Evolutionary conservation across 2,113 vertebrate species (phyloP), one percentile per base, ranked within the genome.

Genomic region (Argyrosomus japonicus): DNA sequence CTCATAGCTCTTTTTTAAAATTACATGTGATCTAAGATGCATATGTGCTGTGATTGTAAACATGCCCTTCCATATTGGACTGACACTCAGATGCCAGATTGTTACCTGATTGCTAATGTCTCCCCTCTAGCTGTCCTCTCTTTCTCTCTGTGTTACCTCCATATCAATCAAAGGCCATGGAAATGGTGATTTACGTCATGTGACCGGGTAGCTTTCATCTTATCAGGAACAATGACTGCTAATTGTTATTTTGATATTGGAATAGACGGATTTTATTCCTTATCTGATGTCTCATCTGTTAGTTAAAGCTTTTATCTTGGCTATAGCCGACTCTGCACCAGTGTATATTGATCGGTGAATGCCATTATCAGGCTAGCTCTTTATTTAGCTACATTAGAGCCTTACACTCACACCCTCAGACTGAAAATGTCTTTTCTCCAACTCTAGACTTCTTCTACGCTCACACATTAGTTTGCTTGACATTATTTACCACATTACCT

Each of bases 71-170:
- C 51, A 53, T 53, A 62, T 62, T 11, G 25, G 23, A n/a, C 7
- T 48, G 68, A 47, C 12, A 25, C 18, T 56, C n/a, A 65, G 19
- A 58, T 68, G 14, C 12, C 40, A 73, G 58, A 32, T 50, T 60
- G 51, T 67, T 60, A 68, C 61, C 70, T 60, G 62, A 65, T 75
- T 75, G 72, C 58, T 61, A 25, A 50, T 15, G 54, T 15, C 56
- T 27, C 45, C 9, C 43, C 57, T 27, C 32, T 21, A 1, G 1
- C 19, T 17, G 14, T 23, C 21, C 40, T 40, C 36, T 40, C 21
- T 64, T 11, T 48, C 57, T 14, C 36, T 23, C 15, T 19, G 27
- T 60, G 21, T 73, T 5, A 45, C 70, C 36, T 48, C 54, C 5
- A 45, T 23, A 54, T 56, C 3, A 56, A 76, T 56, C 50, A 56